These are phyloP conservation scores for Leucopternis melanops DNA, from an alignment of 2,113 vertebrate genomes.

Conservation along the genomic window DNA sequence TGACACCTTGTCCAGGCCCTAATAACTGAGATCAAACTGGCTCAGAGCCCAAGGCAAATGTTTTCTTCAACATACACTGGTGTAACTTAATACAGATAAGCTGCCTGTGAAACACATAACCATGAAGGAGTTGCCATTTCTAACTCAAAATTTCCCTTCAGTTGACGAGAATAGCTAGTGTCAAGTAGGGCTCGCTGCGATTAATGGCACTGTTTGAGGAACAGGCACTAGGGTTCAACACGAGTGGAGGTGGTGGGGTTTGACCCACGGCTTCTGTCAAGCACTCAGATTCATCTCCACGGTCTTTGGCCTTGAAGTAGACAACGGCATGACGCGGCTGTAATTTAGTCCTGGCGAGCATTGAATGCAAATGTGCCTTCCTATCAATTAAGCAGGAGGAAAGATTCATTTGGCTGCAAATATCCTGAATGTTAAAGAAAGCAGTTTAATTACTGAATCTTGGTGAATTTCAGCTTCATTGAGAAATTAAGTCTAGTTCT, in stretches of 20 bases:
- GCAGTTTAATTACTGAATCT: slow-evolving; percentile 17
- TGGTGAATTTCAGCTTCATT: slow-evolving; percentile 16
- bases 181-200: background rate
- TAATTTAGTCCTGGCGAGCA: background rate
- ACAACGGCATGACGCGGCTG: rapidly evolving
- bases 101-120: background rate
- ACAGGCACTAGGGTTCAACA: background rate
- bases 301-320: background rate
- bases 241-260: background rate
- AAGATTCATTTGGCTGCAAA: background rate
- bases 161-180: background rate
- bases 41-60: background rate
- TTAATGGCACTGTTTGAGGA: background rate
- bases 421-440: background rate
- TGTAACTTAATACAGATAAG: background rate
- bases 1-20: background rate
- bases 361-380: background rate
- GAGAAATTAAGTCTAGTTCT: background rate
- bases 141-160: background rate
- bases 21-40: background rate
- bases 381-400: slow-evolving; percentile 1
- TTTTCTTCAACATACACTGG: background rate
- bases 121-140: background rate
- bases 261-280: background rate
- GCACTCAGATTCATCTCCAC: background rate